These are phyloP conservation scores for Ondatra zibethicus DNA, from an alignment of 2,113 vertebrate species.

Conservation along the genomic window DNA sequence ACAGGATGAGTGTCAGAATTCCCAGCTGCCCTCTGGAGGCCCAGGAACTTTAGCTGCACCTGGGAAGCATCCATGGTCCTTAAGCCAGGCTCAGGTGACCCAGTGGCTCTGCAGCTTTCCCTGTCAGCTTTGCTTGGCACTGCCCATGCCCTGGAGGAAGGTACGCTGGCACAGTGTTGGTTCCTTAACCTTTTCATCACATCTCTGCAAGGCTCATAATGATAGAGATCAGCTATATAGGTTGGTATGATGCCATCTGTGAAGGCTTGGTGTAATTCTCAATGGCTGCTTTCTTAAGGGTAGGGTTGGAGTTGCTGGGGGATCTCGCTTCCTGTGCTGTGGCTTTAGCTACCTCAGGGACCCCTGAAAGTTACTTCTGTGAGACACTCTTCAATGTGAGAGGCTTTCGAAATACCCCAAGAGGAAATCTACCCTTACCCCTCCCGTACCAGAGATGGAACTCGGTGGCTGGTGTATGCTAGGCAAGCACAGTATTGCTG, in stretches of 20 bases:
- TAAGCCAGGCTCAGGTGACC: neutral
- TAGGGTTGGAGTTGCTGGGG: neutral
- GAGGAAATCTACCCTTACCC: neutral
- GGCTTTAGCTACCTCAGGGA: neutral
- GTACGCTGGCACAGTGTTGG: neutral
- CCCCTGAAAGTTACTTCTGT: neutral
- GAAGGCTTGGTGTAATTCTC: neutral
- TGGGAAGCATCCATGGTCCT: neutral
- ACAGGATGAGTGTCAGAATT: neutral
- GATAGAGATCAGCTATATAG: neutral
- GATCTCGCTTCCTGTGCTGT: neutral
- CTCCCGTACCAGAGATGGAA: neutral
- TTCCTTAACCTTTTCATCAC: neutral
- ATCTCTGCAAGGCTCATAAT: neutral
- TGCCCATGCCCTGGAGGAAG: neutral
- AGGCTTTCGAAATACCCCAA: conserved; percentile 35
- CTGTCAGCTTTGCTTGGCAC: neutral
- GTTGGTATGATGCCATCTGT: neutral
- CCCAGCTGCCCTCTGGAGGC: neutral
- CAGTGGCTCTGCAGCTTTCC: neutral
- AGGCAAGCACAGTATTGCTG: neutral
- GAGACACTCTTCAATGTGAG: neutral
- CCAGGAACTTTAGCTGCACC: neutral
- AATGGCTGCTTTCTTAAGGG: neutral
- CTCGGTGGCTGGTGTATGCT: neutral